These are phyloP conservation scores for Elephas maximus DNA, from an alignment of 2,113 vertebrate species.

Conservation along the genomic window DNA sequence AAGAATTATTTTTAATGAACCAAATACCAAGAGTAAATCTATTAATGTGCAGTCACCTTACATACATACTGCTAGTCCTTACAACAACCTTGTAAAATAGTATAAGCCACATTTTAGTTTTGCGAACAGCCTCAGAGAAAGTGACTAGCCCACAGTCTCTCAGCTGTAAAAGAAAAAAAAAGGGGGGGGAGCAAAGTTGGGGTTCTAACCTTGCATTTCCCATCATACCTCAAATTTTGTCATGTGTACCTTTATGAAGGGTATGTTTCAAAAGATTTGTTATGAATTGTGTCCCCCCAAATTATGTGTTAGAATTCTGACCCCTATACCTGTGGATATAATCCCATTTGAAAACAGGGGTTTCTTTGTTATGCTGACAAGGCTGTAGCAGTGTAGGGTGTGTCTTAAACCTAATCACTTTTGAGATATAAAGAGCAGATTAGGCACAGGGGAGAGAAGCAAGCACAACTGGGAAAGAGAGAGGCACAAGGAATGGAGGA, in stretches of 20 bases:
- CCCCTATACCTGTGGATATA: no score
- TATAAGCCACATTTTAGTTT: slow-evolving; percentile 11
- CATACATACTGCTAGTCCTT: neutral
- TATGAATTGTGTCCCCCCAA: neutral
- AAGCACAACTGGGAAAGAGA: no score
- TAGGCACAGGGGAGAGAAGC: no score
- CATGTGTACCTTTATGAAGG: neutral
- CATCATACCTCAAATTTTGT: neutral
- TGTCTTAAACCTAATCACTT: no score
- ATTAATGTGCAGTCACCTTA: neutral
- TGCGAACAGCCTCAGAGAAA: neutral
- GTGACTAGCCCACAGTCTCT: neutral
- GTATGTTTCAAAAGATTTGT: neutral
- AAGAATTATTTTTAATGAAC: slow-evolving; percentile 24
- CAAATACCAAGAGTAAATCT: neutral
- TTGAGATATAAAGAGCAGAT: no score
- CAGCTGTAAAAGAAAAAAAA: neutral
- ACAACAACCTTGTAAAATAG: slow-evolving; percentile 12
- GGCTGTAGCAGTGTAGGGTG: no score
- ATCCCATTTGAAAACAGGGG: no score
- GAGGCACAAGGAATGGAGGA: no score
- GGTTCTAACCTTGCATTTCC: neutral
- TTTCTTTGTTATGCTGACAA: no score
- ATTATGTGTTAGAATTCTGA: neutral
- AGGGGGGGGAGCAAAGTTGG: neutral